Base-by-base conservation (phyloP, 2,888 invertebrate species). In the Tachystola acroxantha region DNA sequence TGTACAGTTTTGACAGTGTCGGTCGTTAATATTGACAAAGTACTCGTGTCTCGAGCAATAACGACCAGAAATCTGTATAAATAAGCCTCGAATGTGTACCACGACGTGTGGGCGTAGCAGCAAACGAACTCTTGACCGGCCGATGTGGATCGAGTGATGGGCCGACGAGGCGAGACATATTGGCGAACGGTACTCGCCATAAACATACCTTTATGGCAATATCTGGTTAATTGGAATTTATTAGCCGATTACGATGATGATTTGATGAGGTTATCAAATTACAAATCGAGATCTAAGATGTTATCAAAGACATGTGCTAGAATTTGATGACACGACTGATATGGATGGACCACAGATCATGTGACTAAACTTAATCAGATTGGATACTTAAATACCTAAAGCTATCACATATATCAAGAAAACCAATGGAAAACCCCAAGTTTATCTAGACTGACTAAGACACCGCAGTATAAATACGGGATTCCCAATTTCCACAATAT, bases 71-170 rank as follows among this genome's bases (percentile, higher is more conserved):
- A 50, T 43, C 44, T 27, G 37, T 40, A 41, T 46, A 43, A 45
- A 48, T 28, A 12, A 35, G 20, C 33, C 32, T 30, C n/a, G 44
- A 11, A 29, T 29, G 24, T 32, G 13, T 14, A 16, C n/a, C n/a
- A 13, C 10, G 10, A 10, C n/a, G 59, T 53, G 46, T 54, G 59
- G 48, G 50, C 46, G 42, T 16, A 16, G 6, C 3, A 16, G 16
- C 16, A 36, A 46, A 28, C 40, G 53, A 64, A 56, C 58, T 59
- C 56, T 67, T 66, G 64, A 66, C 64, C 61, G 57, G 43, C 49
- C 50, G 53, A 48, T 49, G 53, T 49, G 13, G 3, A 9, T n/a
- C 24, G 29, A 29, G 29, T 14, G 14, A 13, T 14, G n/a, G 24
- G 24, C 6, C 6, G 16, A n/a, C n/a, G n/a, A n/a, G n/a, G n/a